Base-by-base conservation (phyloP, 2,113 vertebrate species). In the Oriolus oriolus region DNA sequence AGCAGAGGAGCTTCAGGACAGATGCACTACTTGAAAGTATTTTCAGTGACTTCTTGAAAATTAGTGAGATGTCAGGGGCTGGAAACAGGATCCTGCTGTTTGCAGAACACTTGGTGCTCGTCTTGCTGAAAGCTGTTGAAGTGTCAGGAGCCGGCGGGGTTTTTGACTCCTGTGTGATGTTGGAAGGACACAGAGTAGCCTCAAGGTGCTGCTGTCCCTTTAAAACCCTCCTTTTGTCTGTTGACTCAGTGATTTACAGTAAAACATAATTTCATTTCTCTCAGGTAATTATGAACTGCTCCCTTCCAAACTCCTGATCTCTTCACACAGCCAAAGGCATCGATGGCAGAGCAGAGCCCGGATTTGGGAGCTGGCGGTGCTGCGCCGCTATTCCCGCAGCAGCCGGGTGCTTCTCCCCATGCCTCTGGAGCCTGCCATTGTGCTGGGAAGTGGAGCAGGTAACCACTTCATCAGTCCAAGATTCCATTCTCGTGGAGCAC, bases 401-500 rank as follows among this genome's bases (percentile, higher is more conserved):
- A 68, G 61, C 11, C 1, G 3, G 79, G 39, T 37, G 8, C 63
- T 47, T 47, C 77, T 90, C 28, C 87, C 88, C 2, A 41, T 68
- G 54, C 94, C 73, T 78, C 92, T 81, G 77, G 14, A 28, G 59
- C 49, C 83, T 84, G 89, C 77, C 89, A 16, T 27, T 77, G 92
- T 35, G 50, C 83, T 89, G 44, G 92, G 57, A 96, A 90, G 74
- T 50, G 73, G 71, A 96, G 92, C 93, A 88, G 96, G 96, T 87
- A 94, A 91, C 94, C 83, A 61, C 95, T 91, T 84, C 87, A 68
- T 64, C 94, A 90, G 97, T 52, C 95, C 61, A 31, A 84, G 93
- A 68, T 94, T 97, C 91, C 96, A 33, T 96, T 96, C 96, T 96
- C 30, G 1, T 81, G 66, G 86, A 98, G 97, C 95, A 89, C 66